phyloP scores from a whole-genome alignment of 1,140 invertebrate genomes.

The Cyrtorhinus lividipennis region DNA sequence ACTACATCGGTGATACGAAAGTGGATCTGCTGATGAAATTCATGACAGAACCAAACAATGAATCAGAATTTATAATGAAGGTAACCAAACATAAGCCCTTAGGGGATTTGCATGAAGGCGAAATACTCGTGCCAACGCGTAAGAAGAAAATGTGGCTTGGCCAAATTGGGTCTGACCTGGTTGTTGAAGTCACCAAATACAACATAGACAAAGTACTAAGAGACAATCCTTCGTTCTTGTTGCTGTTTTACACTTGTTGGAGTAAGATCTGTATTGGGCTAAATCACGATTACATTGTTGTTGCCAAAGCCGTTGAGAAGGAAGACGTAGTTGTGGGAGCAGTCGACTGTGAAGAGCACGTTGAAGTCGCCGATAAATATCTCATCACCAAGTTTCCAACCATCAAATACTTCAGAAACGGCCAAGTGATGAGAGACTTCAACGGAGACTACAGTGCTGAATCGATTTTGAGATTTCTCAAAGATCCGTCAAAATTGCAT shows the following conservation, averaged over 20 bases:
- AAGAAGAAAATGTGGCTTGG: not conserved
- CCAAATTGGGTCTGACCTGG: not conserved
- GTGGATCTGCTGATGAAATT: conserved; percentile 6
- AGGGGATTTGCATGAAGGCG: not conserved
- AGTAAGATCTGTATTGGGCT: not conserved
- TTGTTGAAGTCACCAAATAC: not conserved
- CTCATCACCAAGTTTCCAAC: not conserved
- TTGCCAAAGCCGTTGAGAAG: not conserved
- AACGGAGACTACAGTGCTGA: not conserved
- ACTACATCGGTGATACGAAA: not conserved
- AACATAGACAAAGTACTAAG: not conserved
- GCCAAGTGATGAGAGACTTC: not conserved
- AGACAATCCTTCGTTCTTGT: not conserved
- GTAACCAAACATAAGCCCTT: not conserved
- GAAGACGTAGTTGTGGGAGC: not conserved
- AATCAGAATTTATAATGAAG: not conserved
- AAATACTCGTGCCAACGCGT: not conserved
- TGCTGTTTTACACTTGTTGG: not conserved
- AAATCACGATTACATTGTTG: not conserved
- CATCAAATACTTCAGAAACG: conserved; percentile 7
- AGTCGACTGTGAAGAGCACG: not conserved
- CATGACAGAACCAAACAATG: not conserved
- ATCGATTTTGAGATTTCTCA: not conserved
- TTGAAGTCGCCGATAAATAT: not conserved
- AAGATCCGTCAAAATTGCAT: not conserved